phyloP scores from a whole-genome alignment of 2,113 vertebrate genomes.

The Anguilla rostrata region DNA sequence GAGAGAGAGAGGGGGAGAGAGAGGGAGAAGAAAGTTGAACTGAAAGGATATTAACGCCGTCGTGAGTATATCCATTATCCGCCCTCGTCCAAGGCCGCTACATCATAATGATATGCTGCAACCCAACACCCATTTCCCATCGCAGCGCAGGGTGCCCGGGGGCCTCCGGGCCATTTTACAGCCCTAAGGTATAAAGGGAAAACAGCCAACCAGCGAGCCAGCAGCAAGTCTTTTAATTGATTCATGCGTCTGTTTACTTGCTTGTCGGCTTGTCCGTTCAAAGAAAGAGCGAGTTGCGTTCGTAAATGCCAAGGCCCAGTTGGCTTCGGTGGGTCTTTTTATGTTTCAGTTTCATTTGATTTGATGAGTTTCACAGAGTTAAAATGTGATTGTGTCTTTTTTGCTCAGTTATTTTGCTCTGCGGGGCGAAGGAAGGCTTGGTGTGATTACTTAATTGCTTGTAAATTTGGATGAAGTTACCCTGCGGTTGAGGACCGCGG shows the following conservation, averaged over 20 bases:
- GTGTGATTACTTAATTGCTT: neutral
- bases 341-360: neutral
- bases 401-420: neutral
- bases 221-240: neutral
- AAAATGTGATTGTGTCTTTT: neutral
- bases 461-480: neutral
- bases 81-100: slow-evolving; percentile 63
- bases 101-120: slow-evolving; percentile 59
- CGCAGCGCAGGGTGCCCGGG: slow-evolving; percentile 57
- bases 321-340: neutral
- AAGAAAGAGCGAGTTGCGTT: neutral
- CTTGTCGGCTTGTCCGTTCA: neutral
- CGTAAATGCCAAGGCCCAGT: neutral
- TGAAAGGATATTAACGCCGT: slow-evolving; percentile 72
- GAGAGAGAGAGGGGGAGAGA: slow-evolving; percentile 59
- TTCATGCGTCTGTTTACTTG: neutral
- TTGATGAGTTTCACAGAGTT: too few species aligned
- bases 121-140: slow-evolving; percentile 59
- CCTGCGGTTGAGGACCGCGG: neutral
- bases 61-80: slow-evolving; percentile 75
- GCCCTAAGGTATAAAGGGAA: slow-evolving; percentile 57
- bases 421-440: neutral
- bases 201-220: slow-evolving; percentile 32
- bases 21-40: slow-evolving; percentile 63
- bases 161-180: slow-evolving; percentile 56